Conservation (phyloP, 2,113 vertebrate species). For the Nothocercus nigrocapillus region DNA sequence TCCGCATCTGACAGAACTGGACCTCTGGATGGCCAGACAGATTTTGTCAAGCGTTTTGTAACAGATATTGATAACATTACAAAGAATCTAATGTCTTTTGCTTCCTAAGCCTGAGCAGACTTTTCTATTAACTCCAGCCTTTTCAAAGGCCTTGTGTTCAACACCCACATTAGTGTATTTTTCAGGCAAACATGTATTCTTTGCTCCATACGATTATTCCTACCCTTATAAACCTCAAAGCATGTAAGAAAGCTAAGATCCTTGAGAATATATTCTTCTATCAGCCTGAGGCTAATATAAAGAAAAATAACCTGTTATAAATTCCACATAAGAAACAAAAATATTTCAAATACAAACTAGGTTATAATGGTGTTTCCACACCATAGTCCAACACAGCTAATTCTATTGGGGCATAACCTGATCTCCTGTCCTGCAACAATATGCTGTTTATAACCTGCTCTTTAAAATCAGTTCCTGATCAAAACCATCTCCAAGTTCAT, state of each 20-base stretch:
- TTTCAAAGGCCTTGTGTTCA: constrained; percentile 28
- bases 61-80: background rate
- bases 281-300: background rate
- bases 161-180: background rate
- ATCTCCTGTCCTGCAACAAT: background rate
- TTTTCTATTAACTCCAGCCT: constrained; percentile 1
- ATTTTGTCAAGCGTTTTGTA: background rate
- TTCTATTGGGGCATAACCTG: constrained; percentile 15
- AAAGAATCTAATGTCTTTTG: background rate
- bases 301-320: background rate
- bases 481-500: constrained; percentile 6
- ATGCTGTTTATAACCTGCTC: background rate
- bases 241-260: background rate
- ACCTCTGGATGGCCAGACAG: background rate
- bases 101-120: constrained; percentile 26
- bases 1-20: background rate
- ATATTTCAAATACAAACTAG: constrained; percentile 8
- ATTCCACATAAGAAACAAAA: background rate
- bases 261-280: background rate
- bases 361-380: background rate
- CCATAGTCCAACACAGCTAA: background rate
- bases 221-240: constrained; percentile 1
- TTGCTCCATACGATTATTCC: background rate
- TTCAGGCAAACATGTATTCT: background rate
- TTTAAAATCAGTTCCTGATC: constrained; percentile 33